These are phyloP conservation scores for Sinocyclocheilus anshuiensis DNA, from an alignment of 2,113 vertebrate genomes.

Conservation along the genomic window DNA sequence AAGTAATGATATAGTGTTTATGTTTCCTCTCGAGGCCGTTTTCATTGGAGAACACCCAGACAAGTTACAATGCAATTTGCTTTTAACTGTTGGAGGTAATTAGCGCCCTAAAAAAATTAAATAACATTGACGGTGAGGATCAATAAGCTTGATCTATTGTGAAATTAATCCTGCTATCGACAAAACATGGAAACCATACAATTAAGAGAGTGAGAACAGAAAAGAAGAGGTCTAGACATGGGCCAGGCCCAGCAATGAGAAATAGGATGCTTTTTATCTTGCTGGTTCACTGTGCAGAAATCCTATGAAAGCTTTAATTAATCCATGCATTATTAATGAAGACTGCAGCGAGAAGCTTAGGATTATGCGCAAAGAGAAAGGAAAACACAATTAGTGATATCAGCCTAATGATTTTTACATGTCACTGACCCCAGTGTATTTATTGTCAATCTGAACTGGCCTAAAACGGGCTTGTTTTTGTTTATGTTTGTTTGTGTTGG, in stretches of 20 bases:
- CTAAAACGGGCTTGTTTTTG: slow-evolving; percentile 28
- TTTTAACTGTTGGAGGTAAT: slow-evolving; percentile 76
- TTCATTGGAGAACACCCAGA: slow-evolving; percentile 76
- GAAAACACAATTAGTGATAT: slow-evolving; percentile 82
- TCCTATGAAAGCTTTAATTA: slow-evolving; percentile 83
- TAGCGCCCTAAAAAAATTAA: slow-evolving; percentile 80
- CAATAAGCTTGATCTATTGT: slow-evolving; percentile 81
- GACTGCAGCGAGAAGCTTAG: slow-evolving; percentile 68
- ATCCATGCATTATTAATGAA: slow-evolving; percentile 87
- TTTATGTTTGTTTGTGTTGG: background rate
- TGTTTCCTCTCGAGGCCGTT: slow-evolving; percentile 54
- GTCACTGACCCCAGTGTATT: slow-evolving; percentile 65
- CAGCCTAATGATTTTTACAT: slow-evolving; percentile 76
- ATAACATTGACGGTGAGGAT: slow-evolving; percentile 78
- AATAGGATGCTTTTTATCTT: slow-evolving; percentile 80
- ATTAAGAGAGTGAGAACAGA: slow-evolving; percentile 69
- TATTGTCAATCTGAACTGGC: slow-evolving; percentile 69
- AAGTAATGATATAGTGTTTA: slow-evolving; percentile 6
- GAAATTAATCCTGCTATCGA: slow-evolving; percentile 82
- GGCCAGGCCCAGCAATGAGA: slow-evolving; percentile 60
- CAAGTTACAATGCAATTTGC: slow-evolving; percentile 79
- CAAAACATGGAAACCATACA: slow-evolving; percentile 77
- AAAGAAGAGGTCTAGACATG: slow-evolving; percentile 33
- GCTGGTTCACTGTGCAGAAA: slow-evolving; percentile 76
- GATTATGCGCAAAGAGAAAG: slow-evolving; percentile 75